phyloP scores from a whole-genome alignment of 2,797 vertebrate species.

The Steatocranus sp. region DNA sequence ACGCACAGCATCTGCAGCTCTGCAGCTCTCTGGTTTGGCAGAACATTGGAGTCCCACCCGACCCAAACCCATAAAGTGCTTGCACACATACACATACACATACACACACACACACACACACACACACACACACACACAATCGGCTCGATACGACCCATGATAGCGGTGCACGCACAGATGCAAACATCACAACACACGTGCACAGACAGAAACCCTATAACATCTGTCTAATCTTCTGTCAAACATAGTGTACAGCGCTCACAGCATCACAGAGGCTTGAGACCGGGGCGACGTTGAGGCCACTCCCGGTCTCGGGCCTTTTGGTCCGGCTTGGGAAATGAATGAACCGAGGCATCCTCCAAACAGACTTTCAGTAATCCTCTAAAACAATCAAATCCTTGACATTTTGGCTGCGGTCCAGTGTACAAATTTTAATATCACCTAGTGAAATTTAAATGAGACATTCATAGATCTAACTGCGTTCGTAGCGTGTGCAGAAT shows the following conservation, averaged over 20 bases:
- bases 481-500: neutral
- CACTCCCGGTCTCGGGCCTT: constrained; percentile 23
- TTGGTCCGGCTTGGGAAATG: constrained; percentile 27
- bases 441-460: constrained; percentile 44
- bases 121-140: neutral
- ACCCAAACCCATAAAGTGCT: constrained; percentile 26
- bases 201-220: constrained; percentile 11
- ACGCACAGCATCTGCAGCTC: constrained; percentile 40
- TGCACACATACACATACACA: neutral
- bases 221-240: constrained; percentile 65
- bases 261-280: constrained; percentile 8
- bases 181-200: neutral
- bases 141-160: constrained; percentile 27
- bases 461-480: constrained; percentile 30
- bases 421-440: constrained; percentile 39
- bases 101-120: constrained; percentile 17
- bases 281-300: constrained; percentile 27
- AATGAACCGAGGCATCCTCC: constrained; percentile 10
- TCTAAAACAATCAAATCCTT: constrained; percentile 46
- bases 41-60: constrained; percentile 32
- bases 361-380: constrained; percentile 48
- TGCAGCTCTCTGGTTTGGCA: constrained; percentile 62
- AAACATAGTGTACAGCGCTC: constrained; percentile 30
- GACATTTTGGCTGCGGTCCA: constrained; percentile 47
- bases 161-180: neutral